A percentile compares a stretch with the other conserved stretches of the same genome.
These are phyloP conservation scores for Temnothorax curvispinosus DNA, from an alignment of 1,140 invertebrate species.

Conservation along the genomic window DNA sequence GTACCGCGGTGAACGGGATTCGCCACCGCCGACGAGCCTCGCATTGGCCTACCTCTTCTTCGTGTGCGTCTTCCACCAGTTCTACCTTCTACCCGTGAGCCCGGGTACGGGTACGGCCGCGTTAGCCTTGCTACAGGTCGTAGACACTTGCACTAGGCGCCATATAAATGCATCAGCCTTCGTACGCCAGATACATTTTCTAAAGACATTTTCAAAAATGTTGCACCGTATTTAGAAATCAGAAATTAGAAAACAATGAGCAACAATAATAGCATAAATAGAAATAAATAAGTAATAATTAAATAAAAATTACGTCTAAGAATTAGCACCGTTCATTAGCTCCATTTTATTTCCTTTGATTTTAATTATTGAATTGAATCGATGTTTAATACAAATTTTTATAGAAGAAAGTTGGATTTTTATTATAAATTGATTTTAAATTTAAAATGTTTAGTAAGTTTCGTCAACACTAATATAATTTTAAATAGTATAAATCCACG, in stretches of 20 bases:
- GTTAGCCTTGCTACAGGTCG: slow-evolving; percentile 71
- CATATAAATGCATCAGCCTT: not conserved
- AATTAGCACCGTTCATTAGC: no score
- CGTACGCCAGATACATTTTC: not conserved
- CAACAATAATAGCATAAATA: no score
- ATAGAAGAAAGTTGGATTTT: no score
- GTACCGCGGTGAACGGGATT: slow-evolving; percentile 74
- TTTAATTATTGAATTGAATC: no score
- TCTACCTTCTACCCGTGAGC: not conserved
- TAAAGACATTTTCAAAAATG: not conserved
- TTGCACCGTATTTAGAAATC: not conserved
- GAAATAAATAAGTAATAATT: no score
- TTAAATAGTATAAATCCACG: no score
- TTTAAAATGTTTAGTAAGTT: no score
- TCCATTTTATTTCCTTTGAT: no score
- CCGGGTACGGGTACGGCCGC: slow-evolving; percentile 47
- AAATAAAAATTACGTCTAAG: no score
- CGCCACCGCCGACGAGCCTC: slow-evolving; percentile 47
- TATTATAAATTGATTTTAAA: no score
- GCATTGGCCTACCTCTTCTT: slow-evolving; percentile 38
- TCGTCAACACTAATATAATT: no score
- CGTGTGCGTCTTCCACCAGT: slow-evolving; percentile 55
- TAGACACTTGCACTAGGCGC: slow-evolving; percentile 18
- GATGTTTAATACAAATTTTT: no score
- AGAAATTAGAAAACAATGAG: not conserved